Conservation (phyloP, 1,140 invertebrate species). For the Rhopalosiphum padi region DNA sequence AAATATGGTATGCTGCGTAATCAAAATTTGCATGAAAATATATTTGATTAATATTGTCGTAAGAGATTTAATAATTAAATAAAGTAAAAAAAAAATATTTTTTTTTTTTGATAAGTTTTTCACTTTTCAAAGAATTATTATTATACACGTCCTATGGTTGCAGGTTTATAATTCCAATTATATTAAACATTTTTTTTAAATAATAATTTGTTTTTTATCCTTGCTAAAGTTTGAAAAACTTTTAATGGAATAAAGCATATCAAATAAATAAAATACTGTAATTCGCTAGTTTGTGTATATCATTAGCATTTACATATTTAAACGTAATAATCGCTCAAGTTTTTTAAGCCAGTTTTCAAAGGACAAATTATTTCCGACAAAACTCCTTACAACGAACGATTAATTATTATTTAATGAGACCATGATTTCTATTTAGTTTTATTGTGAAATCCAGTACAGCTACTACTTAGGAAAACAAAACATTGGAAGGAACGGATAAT, state of each 20-base stretch:
- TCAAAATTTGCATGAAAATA: neutral
- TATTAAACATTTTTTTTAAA: neutral
- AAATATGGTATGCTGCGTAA: neutral
- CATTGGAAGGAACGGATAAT: neutral
- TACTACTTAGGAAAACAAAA: neutral
- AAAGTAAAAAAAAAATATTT: neutral
- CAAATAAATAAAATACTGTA: neutral
- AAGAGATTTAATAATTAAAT: neutral
- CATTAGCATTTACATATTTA: constrained; percentile 35
- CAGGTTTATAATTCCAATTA: constrained; percentile 19
- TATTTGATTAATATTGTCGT: neutral
- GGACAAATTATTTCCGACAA: neutral
- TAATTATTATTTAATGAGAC: neutral
- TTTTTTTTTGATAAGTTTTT: neutral
- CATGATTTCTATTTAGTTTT: neutral
- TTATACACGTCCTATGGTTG: neutral
- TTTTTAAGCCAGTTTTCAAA: neutral
- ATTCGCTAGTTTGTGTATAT: neutral
- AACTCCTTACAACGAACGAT: neutral
- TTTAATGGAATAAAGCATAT: constrained; percentile 9
- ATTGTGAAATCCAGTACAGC: neutral
- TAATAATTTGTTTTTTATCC: constrained; percentile 10
- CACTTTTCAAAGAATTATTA: neutral
- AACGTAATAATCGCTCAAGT: constrained; percentile 13
- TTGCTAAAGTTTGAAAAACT: neutral